Evolutionary conservation across 2,113 vertebrate genomes (phyloP).

Genomic region (Thunnus maccoyii): DNA sequence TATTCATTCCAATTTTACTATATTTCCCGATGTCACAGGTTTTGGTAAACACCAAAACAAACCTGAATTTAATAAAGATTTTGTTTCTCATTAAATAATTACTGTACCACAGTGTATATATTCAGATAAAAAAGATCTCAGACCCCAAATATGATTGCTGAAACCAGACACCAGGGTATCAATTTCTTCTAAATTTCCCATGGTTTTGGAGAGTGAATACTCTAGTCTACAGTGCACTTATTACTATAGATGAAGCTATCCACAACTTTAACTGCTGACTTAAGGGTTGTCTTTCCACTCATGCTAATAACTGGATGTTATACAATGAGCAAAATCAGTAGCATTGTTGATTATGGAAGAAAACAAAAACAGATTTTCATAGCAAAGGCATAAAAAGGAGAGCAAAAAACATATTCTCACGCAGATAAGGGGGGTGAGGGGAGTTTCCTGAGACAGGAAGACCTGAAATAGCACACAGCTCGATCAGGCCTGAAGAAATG

Average conservation of each 20-base stretch:
- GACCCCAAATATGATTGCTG: constrained; percentile 1
- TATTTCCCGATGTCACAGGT: neutral
- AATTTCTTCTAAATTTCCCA: too few relatives aligned
- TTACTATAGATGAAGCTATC: neutral
- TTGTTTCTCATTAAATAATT: too few relatives aligned
- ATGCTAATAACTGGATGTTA: constrained; percentile 13
- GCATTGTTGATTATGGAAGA: constrained; percentile 15
- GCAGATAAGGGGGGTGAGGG: constrained; percentile 65
- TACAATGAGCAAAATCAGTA: constrained; percentile 14
- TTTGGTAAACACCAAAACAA: too few relatives aligned
- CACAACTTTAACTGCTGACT: neutral
- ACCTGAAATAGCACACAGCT: constrained; percentile 83
- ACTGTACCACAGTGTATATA: neutral
- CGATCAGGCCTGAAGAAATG: constrained; percentile 77
- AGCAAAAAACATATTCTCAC: constrained; percentile 66
- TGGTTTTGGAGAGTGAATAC: constrained; percentile 3
- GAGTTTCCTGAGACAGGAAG: constrained; percentile 86
- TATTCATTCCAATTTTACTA: neutral
- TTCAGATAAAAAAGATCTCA: neutral
- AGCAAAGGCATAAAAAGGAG: constrained; percentile 43
- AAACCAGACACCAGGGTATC: constrained; percentile 22
- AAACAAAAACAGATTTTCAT: constrained; percentile 48
- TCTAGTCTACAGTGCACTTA: neutral
- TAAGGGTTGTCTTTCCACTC: neutral
- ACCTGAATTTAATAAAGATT: too few relatives aligned